Conservation (phyloP, 53 echinoderm and acorn worm genomes). For the Apostichopus leukothele region DNA sequence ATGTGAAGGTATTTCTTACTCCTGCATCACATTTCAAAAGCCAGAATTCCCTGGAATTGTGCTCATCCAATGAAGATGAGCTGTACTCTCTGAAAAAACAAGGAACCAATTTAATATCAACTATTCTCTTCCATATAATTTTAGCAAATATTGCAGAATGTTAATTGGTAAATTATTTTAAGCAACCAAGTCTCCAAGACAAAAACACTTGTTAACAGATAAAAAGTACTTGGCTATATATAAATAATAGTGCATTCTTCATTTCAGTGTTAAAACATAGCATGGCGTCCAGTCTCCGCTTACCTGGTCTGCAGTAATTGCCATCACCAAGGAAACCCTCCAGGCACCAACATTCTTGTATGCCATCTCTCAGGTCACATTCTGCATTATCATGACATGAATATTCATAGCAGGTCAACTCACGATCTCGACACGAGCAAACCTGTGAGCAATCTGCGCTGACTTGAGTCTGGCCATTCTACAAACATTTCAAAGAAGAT, state of each 20-base stretch:
- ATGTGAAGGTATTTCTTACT: too few species aligned
- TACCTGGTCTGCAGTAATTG: constrained; percentile 21
- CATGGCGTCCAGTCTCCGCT: neutral
- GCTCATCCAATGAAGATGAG: too few species aligned
- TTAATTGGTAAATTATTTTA: too few species aligned
- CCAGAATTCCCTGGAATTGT: too few species aligned
- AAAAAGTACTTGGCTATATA: too few species aligned
- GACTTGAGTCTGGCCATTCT: constrained; percentile 14
- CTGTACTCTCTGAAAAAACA: too few species aligned
- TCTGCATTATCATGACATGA: constrained; percentile 20
- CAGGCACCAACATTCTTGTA: constrained; percentile 18
- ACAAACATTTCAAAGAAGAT: neutral
- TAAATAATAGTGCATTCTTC: neutral
- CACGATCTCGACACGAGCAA: constrained; percentile 21
- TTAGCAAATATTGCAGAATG: too few species aligned
- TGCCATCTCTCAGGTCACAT: constrained; percentile 10
- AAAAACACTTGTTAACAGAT: too few species aligned
- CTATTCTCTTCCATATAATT: too few species aligned
- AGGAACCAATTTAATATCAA: too few species aligned
- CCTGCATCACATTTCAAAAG: too few species aligned
- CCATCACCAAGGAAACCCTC: constrained; percentile 30
- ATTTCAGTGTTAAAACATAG: neutral
- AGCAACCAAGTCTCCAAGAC: too few species aligned
- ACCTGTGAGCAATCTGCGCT: constrained; percentile 12
- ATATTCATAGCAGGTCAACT: constrained; percentile 13